Percentiles rank a stretch among this genome's conserved stretches.
phyloP scores from a whole-genome alignment of 1,140 invertebrate species.

The Aporrectodea caliginosa region DNA sequence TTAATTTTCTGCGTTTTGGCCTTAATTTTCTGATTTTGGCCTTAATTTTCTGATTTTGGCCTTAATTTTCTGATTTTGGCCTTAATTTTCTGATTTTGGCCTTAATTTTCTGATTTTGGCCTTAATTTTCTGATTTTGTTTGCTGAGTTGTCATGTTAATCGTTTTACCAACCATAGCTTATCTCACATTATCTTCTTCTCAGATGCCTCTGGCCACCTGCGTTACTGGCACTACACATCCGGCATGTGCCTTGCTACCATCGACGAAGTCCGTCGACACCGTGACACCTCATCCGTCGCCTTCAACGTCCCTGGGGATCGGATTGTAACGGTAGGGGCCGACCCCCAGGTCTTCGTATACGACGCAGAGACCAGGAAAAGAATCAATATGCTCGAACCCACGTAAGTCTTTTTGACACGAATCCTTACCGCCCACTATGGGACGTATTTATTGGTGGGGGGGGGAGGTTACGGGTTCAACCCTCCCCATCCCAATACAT shows the following conservation, averaged over 20 bases:
- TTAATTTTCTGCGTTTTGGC: too few species aligned
- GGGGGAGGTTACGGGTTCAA: too few species aligned
- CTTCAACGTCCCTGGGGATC: conserved; percentile 42
- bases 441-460: too few species aligned
- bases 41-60: too few species aligned
- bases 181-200: conserved; percentile 12
- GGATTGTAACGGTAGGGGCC: conserved; percentile 46
- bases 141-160: neutral
- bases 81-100: too few species aligned
- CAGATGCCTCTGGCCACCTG: conserved; percentile 54
- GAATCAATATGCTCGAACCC: conserved; percentile 44
- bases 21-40: too few species aligned
- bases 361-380: conserved; percentile 47
- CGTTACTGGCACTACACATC: conserved; percentile 54
- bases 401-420: too few species aligned
- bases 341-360: conserved; percentile 46
- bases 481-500: too few species aligned
- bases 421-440: too few species aligned
- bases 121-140: neutral
- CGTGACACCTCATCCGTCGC: conserved; percentile 40
- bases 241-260: conserved; percentile 45
- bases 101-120: neutral
- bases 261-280: conserved; percentile 45
- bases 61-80: too few species aligned
- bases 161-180: neutral